Evolutionary conservation across 2,888 invertebrate species (phyloP), one percentile per base, ranked within the genome.

Genomic region (Mamestra brassicae): DNA sequence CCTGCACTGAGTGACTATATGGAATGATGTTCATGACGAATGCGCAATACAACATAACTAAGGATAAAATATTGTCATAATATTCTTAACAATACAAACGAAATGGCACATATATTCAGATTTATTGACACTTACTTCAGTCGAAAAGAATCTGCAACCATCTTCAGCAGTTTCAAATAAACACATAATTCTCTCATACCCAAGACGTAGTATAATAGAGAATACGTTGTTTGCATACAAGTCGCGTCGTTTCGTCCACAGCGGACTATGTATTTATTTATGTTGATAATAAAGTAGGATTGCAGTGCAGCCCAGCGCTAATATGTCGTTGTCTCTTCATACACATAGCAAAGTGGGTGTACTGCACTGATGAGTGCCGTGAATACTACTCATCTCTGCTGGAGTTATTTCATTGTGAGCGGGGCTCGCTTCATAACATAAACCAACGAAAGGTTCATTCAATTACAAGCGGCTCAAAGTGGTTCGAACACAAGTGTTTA

Each of bases 131-230:
- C 10, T 71, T 26, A 50, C 26, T 7, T n/a, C 13, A 36, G 38
- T 34, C n/a, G 38, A 38, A n/a, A 58, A 38, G 6, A 47, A 61
- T 17, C 52, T 52, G 50, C n/a, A 50, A n/a, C 34, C 11, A 36
- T 52, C 17, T 62, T 72, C 34, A 55, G 38, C 34, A 42, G 15
- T 57, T 72, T 73, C 15, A 55, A 42, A 72, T 50, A 63, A 57
- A 57, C 13, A 34, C 34, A 50, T 63, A 57, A n/a, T 62, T 47
- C 2, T 47, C 38, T 57, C 36, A 36, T 58, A 64, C 13, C 3
- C 4, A 52, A 58, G 61, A 42, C 36, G 7, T 50, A 26, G 11
- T 62, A 45, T 62, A 55, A 34, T 52, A 64, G 10, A 52, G 34
- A 36, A 50, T 55, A 55, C 8, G 38, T 26, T 76, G 55, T 26